Percentiles rank a stretch among this genome's conserved stretches.
phyloP scores from a whole-genome alignment of 2,797 vertebrate species.

The Prunella strophiata region DNA sequence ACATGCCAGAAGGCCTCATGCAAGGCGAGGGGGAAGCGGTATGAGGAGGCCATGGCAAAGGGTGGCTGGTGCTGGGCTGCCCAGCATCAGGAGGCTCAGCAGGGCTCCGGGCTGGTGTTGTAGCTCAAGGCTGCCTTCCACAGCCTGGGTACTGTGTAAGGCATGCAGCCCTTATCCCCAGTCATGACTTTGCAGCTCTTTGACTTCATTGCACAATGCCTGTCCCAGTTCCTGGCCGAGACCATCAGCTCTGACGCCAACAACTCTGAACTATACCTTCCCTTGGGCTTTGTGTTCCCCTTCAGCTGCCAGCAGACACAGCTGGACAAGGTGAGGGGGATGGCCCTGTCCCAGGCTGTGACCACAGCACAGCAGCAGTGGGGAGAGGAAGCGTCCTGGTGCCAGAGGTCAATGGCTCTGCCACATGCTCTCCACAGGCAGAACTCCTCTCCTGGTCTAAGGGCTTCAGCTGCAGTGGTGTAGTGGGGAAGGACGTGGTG shows the following conservation, averaged over 20 bases:
- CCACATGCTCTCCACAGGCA: slow-evolving; percentile 66
- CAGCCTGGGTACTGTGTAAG: neutral
- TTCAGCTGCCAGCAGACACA: slow-evolving; percentile 83
- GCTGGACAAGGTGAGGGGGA: slow-evolving; percentile 81
- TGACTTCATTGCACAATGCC: slow-evolving; percentile 79
- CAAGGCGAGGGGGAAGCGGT: slow-evolving; percentile 81
- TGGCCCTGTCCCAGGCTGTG: neutral
- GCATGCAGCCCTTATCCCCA: accelerated
- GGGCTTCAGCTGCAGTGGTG: slow-evolving; percentile 81
- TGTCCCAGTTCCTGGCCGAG: slow-evolving; percentile 76
- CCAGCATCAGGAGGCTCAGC: accelerated
- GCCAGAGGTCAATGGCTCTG: accelerated
- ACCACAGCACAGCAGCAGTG: accelerated
- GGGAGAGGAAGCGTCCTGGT: accelerated
- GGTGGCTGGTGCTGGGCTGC: neutral
- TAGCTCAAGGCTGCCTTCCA: neutral
- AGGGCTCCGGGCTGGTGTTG: accelerated
- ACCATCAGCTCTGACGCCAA: neutral
- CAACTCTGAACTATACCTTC: slow-evolving; percentile 33
- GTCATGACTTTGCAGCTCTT: slow-evolving; percentile 19
- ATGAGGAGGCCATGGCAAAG: neutral
- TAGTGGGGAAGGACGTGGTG: slow-evolving; percentile 84
- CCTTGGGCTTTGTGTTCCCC: slow-evolving; percentile 88
- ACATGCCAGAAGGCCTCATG: slow-evolving; percentile 73
- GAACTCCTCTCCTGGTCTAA: slow-evolving; percentile 88